Evolutionary conservation across 1,140 invertebrate species (phyloP).

Genomic region (Drosophila obscura): DNA sequence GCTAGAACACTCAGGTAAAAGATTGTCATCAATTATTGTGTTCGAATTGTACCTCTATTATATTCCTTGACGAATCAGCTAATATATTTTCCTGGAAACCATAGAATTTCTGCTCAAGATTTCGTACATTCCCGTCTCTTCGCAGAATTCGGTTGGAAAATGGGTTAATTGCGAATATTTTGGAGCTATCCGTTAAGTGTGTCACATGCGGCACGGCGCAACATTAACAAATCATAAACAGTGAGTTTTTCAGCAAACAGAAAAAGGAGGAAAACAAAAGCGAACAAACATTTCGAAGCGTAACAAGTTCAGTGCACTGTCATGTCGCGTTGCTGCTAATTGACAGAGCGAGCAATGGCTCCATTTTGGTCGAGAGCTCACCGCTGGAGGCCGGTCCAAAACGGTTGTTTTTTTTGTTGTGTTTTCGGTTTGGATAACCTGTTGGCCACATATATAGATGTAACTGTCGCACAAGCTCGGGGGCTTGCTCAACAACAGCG

Average conservation of each 20-base stretch:
- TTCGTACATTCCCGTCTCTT: no score
- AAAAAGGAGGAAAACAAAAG: neutral
- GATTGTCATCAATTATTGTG: no score
- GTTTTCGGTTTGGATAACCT: constrained; percentile 45
- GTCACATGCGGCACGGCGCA: constrained; percentile 36
- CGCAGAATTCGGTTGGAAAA: neutral
- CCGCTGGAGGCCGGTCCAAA: constrained; percentile 47
- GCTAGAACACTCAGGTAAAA: no score
- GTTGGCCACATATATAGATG: constrained; percentile 58
- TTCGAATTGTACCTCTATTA: no score
- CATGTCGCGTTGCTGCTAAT: constrained; percentile 52
- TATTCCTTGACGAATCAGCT: no score
- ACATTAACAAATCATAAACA: constrained; percentile 65
- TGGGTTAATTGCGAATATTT: constrained; percentile 57
- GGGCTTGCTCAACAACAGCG: constrained; percentile 31
- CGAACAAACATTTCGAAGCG: constrained; percentile 30
- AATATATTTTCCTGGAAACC: no score
- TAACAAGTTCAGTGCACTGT: constrained; percentile 75
- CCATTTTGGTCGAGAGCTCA: constrained; percentile 56
- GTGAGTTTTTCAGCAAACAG: constrained; percentile 39
- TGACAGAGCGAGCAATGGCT: constrained; percentile 59
- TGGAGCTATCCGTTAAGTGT: constrained; percentile 43
- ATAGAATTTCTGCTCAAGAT: no score
- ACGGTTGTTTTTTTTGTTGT: constrained; percentile 42
- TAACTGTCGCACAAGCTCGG: constrained; percentile 54